Conservation (phyloP, 2,888 invertebrate genomes). For the Seladonia tumulorum region DNA sequence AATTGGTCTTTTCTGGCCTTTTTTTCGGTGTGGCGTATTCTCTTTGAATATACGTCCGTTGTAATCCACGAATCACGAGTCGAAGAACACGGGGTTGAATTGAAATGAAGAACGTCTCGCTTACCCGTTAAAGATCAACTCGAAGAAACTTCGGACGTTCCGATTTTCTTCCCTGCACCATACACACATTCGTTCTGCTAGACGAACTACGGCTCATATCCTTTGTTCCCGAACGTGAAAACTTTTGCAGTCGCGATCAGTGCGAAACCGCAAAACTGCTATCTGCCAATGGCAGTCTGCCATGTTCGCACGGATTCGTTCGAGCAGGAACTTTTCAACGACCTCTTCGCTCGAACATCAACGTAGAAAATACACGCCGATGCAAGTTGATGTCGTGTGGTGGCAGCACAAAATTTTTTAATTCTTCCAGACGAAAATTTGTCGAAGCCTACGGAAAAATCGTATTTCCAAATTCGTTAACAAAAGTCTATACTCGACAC, state of each 20-base stretch:
- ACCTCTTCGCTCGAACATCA: constrained; percentile 28
- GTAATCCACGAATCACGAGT: constrained; percentile 17
- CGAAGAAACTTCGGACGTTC: constrained; percentile 27
- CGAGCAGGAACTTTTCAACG: constrained; percentile 50
- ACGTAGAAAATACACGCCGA: background rate
- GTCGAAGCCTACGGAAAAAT: background rate
- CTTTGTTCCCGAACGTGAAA: constrained; percentile 66
- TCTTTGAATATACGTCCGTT: background rate
- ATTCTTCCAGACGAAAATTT: background rate
- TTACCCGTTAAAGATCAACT: constrained; percentile 39
- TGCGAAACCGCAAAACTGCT: constrained; percentile 68
- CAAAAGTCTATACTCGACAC: background rate
- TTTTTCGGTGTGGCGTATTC: constrained; percentile 8
- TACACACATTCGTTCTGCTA: constrained; percentile 57
- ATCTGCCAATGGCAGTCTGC: constrained; percentile 66
- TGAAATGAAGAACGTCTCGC: constrained; percentile 42
- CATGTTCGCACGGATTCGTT: constrained; percentile 67
- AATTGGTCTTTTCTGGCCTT: background rate
- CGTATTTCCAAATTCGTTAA: background rate
- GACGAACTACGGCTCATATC: constrained; percentile 72
- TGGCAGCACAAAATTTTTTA: constrained; percentile 36
- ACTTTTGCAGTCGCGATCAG: constrained; percentile 53
- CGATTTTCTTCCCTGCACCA: constrained; percentile 43
- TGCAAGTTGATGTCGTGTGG: background rate
- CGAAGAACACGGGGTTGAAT: constrained; percentile 28